Conservation (phyloP, 2,888 invertebrate species). For the Sclerodermus sp. region DNA sequence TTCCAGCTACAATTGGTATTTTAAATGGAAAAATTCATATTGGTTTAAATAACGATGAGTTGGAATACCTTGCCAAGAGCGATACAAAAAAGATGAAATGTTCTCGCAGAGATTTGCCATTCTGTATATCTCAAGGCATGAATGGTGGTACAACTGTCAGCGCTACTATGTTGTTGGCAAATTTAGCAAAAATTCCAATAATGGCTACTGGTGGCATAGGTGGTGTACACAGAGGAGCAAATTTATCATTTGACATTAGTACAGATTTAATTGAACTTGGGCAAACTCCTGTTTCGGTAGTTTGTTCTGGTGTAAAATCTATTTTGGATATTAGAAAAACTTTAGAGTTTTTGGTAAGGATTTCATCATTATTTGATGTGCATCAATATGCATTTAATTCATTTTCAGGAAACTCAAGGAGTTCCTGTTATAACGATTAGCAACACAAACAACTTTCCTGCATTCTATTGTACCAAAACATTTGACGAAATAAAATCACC, state of each 20-base stretch:
- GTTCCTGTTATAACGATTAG: conserved; percentile 85
- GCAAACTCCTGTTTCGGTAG: conserved; percentile 82
- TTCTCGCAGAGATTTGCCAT: conserved; percentile 84
- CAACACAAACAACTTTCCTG: conserved; percentile 75
- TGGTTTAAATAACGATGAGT: conserved; percentile 69
- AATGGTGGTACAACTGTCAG: conserved; percentile 96
- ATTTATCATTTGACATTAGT: conserved; percentile 87
- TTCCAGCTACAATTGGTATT: conserved; percentile 92
- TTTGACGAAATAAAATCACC: conserved; percentile 68
- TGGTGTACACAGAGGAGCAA: conserved; percentile 91
- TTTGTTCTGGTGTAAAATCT: conserved; percentile 96
- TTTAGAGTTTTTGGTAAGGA: conserved; percentile 83
- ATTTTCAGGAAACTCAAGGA: conserved; percentile 85
- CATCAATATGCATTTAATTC: neutral
- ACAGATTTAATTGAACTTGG: conserved; percentile 93
- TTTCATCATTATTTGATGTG: neutral
- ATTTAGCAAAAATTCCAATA: conserved; percentile 79
- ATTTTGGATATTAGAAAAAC: conserved; percentile 94
- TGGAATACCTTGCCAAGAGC: conserved; percentile 67
- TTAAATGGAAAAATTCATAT: conserved; percentile 80
- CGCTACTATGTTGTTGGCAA: conserved; percentile 86
- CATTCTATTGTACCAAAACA: conserved; percentile 86
- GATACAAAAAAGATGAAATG: conserved; percentile 70
- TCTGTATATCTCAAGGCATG: conserved; percentile 67
- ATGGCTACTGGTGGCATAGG: conserved; percentile 96